Base-by-base conservation (phyloP, 2,113 vertebrate genomes). In the Steatornis caripensis region DNA sequence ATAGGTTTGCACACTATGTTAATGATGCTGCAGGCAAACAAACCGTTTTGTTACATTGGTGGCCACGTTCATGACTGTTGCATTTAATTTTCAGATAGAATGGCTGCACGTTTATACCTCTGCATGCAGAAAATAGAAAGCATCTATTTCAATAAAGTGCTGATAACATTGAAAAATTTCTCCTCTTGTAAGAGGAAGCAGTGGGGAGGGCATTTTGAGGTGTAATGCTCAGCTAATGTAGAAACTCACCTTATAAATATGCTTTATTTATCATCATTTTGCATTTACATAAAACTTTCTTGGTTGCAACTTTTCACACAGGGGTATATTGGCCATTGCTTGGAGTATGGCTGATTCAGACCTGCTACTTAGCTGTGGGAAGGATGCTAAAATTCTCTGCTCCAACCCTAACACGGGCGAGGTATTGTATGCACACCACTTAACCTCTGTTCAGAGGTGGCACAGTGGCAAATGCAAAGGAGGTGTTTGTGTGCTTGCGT, bases 281-380 rank as follows among this genome's bases (percentile, higher is more conserved):
- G 19, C 3, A 3, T 32, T 69, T 62, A 10, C 39, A 5, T 89
- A 60, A 14, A 84, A 9, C 21, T 36, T 34, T 6, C n/a, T 70
- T 83, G 5, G 1, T 72, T 95, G 14, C 96, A 39, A 48, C 20
- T 95, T 85, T 80, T 89, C 65, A 2, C 27, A 1, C 95, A 99
- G 99, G 92, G 99, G 99, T 14, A 91, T 99, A 90, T 95, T 99
- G 96, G 98, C 99, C 92, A 99, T 99, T 95, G 98, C 99, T 77
- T 99, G 99, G 99, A 99, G 99, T 84, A 87, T 98, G 97, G 99
- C 98, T 5, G 99, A 99, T 97, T 98, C 99, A 1, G 99, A 99
- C 96, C 97, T 99, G 94, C 98, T 99, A 1, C 98, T 99, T 69
- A 99, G 99, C 96, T 99, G 99, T 89, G 99, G 99, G 76, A 99